Percentiles rank a stretch among this genome's conserved stretches.
Conservation (phyloP, 2,888 invertebrate species). For the Aleiodes alternator region DNA sequence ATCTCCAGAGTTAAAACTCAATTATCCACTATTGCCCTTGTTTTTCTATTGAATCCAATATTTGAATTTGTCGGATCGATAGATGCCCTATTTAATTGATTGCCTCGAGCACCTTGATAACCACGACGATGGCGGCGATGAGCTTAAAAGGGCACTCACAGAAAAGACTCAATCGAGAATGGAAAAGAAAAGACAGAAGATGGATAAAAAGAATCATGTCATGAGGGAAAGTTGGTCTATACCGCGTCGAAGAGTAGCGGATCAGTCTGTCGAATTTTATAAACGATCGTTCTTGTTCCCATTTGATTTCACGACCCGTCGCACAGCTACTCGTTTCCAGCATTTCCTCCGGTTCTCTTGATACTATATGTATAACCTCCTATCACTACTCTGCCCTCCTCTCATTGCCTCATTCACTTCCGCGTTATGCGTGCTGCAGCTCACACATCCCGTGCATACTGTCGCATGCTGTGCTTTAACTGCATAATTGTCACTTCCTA, state of each 20-base stretch:
- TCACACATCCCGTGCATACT: constrained; percentile 15
- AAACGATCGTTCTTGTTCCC: constrained; percentile 65
- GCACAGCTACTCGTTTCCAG: constrained; percentile 62
- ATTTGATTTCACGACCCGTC: constrained; percentile 71
- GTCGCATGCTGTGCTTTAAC: constrained; percentile 27
- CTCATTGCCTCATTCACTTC: constrained; percentile 31
- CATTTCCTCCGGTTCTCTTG: constrained; percentile 7
- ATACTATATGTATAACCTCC: constrained; percentile 28
- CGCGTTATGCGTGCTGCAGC: constrained; percentile 7
- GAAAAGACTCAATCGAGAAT: not conserved
- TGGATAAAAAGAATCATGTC: not conserved
- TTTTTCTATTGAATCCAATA: no score
- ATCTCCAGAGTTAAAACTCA: not conserved
- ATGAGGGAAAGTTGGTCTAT: constrained; percentile 6
- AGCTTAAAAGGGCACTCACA: no score
- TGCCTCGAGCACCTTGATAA: no score
- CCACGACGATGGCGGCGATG: no score
- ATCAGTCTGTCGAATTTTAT: constrained; percentile 66
- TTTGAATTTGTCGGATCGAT: no score
- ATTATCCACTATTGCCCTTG: no score
- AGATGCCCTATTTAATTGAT: no score
- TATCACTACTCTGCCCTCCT: constrained; percentile 22
- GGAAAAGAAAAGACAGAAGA: not conserved
- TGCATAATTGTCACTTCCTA: constrained; percentile 67
- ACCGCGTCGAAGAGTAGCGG: not conserved